phyloP scores from a whole-genome alignment of 2,113 vertebrate genomes.

The Xenopus laevis region DNA sequence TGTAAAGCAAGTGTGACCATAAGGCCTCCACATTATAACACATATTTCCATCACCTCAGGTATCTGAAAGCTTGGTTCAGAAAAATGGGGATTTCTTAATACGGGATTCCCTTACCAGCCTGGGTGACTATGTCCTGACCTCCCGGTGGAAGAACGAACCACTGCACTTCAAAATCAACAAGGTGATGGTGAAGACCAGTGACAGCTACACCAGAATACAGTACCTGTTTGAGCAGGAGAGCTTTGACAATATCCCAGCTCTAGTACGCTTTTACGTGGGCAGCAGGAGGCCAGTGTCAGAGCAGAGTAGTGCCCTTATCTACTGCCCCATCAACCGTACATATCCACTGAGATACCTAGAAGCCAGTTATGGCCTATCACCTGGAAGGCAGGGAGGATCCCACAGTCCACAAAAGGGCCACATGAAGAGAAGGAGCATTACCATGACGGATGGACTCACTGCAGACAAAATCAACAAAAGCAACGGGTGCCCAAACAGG shows the following conservation, averaged over 20 bases:
- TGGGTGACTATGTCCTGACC: constrained; percentile 88
- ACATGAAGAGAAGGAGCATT: constrained; percentile 93
- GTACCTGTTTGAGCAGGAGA: constrained; percentile 88
- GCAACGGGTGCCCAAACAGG: constrained; percentile 78
- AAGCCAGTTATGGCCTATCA: constrained; percentile 87
- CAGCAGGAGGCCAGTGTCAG: constrained; percentile 81
- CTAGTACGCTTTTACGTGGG: constrained; percentile 86
- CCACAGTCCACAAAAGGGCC: constrained; percentile 77
- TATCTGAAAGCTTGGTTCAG: constrained; percentile 85
- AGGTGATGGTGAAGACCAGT: constrained; percentile 85
- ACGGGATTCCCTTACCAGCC: constrained; percentile 84
- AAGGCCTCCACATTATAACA: too few relatives aligned
- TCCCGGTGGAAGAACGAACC: constrained; percentile 89
- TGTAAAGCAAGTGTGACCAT: too few relatives aligned
- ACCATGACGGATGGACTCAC: constrained; percentile 94
- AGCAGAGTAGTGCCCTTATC: constrained; percentile 82
- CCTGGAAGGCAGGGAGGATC: constrained; percentile 72
- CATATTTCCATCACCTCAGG: constrained; percentile 57
- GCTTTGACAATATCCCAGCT: constrained; percentile 86
- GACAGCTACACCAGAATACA: constrained; percentile 80
- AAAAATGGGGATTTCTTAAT: constrained; percentile 92
- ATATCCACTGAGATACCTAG: constrained; percentile 91
- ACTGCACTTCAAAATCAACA: constrained; percentile 92
- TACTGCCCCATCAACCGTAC: constrained; percentile 94
- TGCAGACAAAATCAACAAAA: constrained; percentile 81